Evolutionary conservation across 2,888 invertebrate species (phyloP), one percentile per base, ranked within the genome.

Genomic region (Zhengitettix transpicula): DNA sequence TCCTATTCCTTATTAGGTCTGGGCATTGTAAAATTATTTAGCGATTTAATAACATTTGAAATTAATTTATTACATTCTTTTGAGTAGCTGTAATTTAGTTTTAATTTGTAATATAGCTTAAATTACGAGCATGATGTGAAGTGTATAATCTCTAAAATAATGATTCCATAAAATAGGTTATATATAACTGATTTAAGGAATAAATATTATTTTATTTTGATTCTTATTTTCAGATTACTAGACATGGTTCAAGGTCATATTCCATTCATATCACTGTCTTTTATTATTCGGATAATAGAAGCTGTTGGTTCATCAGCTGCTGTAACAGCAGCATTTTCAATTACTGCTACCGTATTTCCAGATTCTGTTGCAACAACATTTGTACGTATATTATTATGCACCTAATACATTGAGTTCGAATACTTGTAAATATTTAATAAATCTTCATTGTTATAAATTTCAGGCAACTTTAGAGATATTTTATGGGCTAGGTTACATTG

Each of bases 361-460:
- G 71, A 76, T 40, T 69, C 71, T 55, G 71, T 78, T 2, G 75
- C 75, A 0, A 74, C 75, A 8, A 75, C 76, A 53, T 78, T 78
- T 68, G 77, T 77, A 69, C 73, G 74, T 70, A 58, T 40, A 42
- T 47, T n/a, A 47, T 12, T 16, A 12, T 9, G 9, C 16, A 28
- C 12, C 56, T 28, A 52, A 2, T 59, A 42, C 17, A 15, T 14
- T 12, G 14, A 47, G 1, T 5, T 40, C 1, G 51, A 1, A n/a
- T 28, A 9, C 9, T 56, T 7, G 12, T 16, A 15, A 16, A 15
- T 28, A 3, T 53, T 12, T 1, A n/a, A 14, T 47, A 47, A 47
- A 14, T 47, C 47, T 47, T 12, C 12, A 47, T 14, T 47, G 12
- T 3, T 47, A 47, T 47, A 3, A 5, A 47, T 47, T 47, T n/a